Conservation (phyloP, 2,888 invertebrate species). For the Neuroscelio doddi region DNA sequence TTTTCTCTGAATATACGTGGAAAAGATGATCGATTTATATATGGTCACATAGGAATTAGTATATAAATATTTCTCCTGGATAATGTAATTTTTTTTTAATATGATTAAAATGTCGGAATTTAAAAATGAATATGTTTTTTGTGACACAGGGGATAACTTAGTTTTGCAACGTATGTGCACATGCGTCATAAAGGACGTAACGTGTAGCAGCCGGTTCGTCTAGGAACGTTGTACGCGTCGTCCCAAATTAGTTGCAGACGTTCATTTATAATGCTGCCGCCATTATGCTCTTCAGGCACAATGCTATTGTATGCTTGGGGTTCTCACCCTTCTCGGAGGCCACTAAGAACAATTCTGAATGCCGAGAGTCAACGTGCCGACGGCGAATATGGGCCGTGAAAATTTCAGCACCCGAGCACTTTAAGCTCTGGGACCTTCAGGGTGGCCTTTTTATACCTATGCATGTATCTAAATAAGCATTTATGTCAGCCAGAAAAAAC, state of each 20-base stretch:
- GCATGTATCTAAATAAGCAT: conserved; percentile 1
- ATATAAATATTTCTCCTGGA: too few species aligned
- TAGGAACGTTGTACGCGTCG: conserved; percentile 43
- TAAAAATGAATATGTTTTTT: neutral
- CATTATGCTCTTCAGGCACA: conserved; percentile 59
- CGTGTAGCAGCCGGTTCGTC: conserved; percentile 38
- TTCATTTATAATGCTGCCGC: conserved; percentile 66
- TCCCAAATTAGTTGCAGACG: conserved; percentile 67
- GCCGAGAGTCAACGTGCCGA: conserved; percentile 36
- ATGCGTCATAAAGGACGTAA: conserved; percentile 25
- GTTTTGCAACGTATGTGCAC: conserved; percentile 37
- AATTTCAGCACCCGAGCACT: conserved; percentile 57
- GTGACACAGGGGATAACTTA: neutral
- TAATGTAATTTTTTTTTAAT: too few species aligned
- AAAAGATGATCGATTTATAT: too few species aligned
- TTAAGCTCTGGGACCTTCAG: conserved; percentile 52
- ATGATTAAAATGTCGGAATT: neutral
- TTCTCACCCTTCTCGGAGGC: conserved; percentile 26
- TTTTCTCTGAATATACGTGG: too few species aligned
- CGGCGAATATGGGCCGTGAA: conserved; percentile 59
- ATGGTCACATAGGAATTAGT: too few species aligned
- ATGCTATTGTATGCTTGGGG: conserved; percentile 59
- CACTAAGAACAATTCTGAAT: conserved; percentile 39
- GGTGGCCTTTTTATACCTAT: conserved; percentile 46
- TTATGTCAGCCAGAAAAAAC: conserved; percentile 15